phyloP scores from a whole-genome alignment of 2,888 invertebrate species.

The Neocrepidodera transversa region DNA sequence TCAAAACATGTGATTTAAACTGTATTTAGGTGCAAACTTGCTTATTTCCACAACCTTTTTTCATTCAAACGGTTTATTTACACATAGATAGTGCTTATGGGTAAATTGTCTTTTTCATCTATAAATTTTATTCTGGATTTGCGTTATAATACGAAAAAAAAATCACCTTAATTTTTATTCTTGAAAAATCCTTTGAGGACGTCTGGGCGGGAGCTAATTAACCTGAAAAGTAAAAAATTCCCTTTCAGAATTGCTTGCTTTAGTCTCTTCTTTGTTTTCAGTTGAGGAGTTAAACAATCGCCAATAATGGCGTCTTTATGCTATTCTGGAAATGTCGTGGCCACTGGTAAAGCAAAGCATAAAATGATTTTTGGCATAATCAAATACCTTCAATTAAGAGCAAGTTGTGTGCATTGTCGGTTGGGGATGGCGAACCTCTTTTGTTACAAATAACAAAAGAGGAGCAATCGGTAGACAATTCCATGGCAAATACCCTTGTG shows the following conservation, averaged over 20 bases:
- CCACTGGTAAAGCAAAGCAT: conserved; percentile 15
- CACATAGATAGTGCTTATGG: too few relatives aligned
- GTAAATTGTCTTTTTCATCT: too few relatives aligned
- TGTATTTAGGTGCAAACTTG: too few relatives aligned
- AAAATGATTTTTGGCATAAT: conserved; percentile 16
- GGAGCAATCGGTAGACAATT: conserved; percentile 33
- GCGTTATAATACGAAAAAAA: background rate
- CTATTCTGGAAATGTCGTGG: conserved; percentile 15
- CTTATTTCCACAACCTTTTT: too few relatives aligned
- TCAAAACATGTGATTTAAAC: too few relatives aligned
- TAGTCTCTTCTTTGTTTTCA: conserved; percentile 11
- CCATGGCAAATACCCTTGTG: conserved; percentile 32
- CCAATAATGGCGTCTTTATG: conserved; percentile 16
- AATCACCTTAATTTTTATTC: background rate
- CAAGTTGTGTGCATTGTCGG: conserved; percentile 22
- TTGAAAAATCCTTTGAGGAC: conserved; percentile 2
- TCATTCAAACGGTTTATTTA: too few relatives aligned
- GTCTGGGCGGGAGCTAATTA: conserved; percentile 5
- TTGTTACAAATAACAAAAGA: conserved; percentile 34
- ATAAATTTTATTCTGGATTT: background rate
- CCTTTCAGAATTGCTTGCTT: conserved; percentile 11
- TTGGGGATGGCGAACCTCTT: conserved; percentile 24
- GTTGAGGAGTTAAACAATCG: conserved; percentile 13
- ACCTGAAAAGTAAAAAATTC: conserved; percentile 13
- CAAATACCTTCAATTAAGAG: conserved; percentile 19